Evolutionary conservation across 2,113 vertebrate species (phyloP).

Genomic region (Spea multiplicata): DNA sequence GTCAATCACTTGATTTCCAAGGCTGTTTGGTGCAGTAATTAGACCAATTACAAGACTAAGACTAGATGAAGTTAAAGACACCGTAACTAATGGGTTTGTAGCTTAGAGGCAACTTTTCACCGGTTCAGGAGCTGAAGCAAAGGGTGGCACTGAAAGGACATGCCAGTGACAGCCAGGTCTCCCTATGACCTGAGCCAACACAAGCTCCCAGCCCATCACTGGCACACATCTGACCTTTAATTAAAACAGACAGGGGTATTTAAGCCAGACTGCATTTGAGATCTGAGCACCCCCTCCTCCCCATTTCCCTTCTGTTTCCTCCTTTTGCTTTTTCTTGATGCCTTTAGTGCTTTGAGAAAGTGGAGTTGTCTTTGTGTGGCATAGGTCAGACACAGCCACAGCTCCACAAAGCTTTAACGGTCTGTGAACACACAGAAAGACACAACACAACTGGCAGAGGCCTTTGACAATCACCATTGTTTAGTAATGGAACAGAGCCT

Average conservation of each 20-base stretch:
- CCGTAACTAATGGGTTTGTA: background rate
- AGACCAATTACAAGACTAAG: background rate
- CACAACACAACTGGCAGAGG: conserved; percentile 53
- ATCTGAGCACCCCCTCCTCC: background rate
- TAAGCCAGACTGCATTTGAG: conserved; percentile 15
- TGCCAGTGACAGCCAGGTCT: conserved; percentile 38
- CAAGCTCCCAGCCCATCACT: background rate
- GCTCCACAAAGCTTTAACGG: conserved; percentile 74
- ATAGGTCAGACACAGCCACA: conserved; percentile 68
- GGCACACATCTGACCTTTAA: conserved; percentile 7
- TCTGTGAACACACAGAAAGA: conserved; percentile 71
- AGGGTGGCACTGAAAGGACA: conserved; percentile 33
- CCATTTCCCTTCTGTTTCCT: conserved; percentile 31
- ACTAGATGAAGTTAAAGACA: conserved; percentile 21
- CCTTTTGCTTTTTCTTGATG: conserved; percentile 9
- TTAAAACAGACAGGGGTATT: conserved; percentile 18
- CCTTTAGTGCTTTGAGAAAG: conserved; percentile 53
- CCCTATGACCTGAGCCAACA: conserved; percentile 21
- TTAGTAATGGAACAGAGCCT: conserved; percentile 51
- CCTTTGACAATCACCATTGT: conserved; percentile 68
- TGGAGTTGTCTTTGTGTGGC: conserved; percentile 72
- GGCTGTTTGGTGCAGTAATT: background rate
- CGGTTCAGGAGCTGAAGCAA: background rate
- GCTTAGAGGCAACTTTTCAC: background rate
- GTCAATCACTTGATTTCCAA: conserved; percentile 32